Evolutionary conservation across 2,113 vertebrate genomes (phyloP).

Genomic region (Smithornis capensis): DNA sequence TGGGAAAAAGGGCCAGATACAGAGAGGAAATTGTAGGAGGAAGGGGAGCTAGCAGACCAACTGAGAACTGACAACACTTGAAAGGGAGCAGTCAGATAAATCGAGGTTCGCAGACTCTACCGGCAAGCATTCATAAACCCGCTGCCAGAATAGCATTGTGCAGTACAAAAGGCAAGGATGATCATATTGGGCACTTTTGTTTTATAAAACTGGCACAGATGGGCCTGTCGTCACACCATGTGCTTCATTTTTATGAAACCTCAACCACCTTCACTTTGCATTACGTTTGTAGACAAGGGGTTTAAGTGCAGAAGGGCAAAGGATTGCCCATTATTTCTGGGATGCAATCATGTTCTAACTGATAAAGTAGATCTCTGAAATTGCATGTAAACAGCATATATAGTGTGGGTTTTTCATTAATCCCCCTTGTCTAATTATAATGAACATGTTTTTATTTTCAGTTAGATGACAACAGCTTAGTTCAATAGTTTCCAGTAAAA

Average conservation of each 20-base stretch:
- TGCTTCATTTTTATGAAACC: conserved; percentile 48
- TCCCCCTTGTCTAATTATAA: conserved; percentile 23
- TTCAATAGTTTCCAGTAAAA: conserved; percentile 18
- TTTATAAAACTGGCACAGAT: conserved; percentile 62
- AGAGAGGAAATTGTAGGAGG: background rate
- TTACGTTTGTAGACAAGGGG: conserved; percentile 8
- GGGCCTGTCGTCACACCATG: conserved; percentile 59
- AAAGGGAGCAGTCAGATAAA: background rate
- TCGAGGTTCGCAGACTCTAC: background rate
- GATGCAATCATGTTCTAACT: background rate
- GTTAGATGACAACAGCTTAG: background rate
- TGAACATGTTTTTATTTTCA: conserved; percentile 31
- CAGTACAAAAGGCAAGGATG: conserved; percentile 62
- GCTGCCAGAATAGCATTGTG: background rate
- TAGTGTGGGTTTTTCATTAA: conserved; percentile 1
- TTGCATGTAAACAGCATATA: background rate
- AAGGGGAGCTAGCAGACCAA: background rate
- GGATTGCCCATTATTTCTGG: conserved; percentile 27
- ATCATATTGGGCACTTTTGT: conserved; percentile 59
- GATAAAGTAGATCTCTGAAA: background rate
- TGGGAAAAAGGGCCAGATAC: background rate
- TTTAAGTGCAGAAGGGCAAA: background rate
- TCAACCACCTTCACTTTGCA: conserved; percentile 57
- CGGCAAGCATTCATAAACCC: conserved; percentile 8
- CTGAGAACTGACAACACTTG: background rate